Percentiles rank a stretch among this genome's conserved stretches.
Evolutionary conservation across 2,888 invertebrate species (phyloP).

Genomic region (Aleiodes testaceus): DNA sequence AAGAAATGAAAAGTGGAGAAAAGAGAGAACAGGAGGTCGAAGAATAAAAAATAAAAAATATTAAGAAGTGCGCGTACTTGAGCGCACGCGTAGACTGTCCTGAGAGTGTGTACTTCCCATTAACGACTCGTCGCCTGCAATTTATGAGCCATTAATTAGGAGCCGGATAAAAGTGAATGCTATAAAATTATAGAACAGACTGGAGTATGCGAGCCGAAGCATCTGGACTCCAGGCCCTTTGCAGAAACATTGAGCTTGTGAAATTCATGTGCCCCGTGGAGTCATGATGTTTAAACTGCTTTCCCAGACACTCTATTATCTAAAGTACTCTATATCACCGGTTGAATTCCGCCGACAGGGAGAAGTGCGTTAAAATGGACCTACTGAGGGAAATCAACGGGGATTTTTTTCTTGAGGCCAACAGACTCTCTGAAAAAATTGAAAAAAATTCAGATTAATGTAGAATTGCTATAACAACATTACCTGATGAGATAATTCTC

Average conservation of each 20-base stretch:
- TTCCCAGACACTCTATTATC: background rate
- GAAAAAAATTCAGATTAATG: too few species aligned
- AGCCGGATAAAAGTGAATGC: slow-evolving; percentile 62
- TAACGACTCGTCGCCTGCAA: slow-evolving; percentile 68
- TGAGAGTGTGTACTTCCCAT: slow-evolving; percentile 54
- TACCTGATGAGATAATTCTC: too few species aligned
- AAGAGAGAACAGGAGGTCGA: background rate
- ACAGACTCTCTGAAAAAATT: too few species aligned
- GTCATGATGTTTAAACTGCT: background rate
- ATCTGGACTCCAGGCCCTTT: slow-evolving; percentile 38
- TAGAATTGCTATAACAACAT: too few species aligned
- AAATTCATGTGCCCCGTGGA: background rate
- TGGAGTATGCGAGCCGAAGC: slow-evolving; percentile 1
- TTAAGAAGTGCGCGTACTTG: slow-evolving; percentile 7
- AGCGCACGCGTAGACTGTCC: slow-evolving; percentile 38
- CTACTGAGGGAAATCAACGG: too few species aligned
- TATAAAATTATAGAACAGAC: slow-evolving; percentile 67
- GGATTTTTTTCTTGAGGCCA: too few species aligned
- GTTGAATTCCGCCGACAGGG: too few species aligned
- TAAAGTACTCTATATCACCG: background rate
- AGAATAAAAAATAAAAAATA: background rate
- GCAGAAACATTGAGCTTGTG: slow-evolving; percentile 5
- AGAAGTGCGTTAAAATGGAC: too few species aligned
- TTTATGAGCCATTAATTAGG: slow-evolving; percentile 71
- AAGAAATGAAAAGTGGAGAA: slow-evolving; percentile 26